Evolutionary conservation across 2,797 vertebrate species (phyloP).

Genomic region (Rhinoraja longicauda): DNA sequence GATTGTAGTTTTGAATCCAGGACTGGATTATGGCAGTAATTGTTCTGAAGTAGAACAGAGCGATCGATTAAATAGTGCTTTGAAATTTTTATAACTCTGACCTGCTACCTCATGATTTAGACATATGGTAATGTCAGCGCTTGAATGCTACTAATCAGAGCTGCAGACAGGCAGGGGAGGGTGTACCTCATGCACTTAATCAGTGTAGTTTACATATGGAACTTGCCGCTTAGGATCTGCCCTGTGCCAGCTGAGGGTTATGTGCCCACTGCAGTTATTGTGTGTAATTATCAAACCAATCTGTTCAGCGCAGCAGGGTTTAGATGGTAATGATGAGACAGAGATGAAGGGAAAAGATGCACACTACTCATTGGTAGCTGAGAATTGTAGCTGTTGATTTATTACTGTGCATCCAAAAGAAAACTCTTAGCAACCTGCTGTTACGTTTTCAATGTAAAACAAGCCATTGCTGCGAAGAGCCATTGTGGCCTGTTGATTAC

Average conservation of each 20-base stretch:
- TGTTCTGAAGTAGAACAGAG: not conserved
- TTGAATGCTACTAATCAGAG: slow-evolving; percentile 33
- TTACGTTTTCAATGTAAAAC: slow-evolving; percentile 35
- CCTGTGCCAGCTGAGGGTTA: slow-evolving; percentile 86
- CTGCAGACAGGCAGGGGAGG: slow-evolving; percentile 53
- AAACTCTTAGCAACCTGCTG: slow-evolving; percentile 36
- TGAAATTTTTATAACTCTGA: slow-evolving; percentile 34
- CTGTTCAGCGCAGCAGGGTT: slow-evolving; percentile 93
- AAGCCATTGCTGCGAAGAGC: slow-evolving; percentile 27
- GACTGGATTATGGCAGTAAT: not conserved
- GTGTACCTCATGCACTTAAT: slow-evolving; percentile 67
- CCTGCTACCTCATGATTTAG: slow-evolving; percentile 27
- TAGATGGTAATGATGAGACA: slow-evolving; percentile 85
- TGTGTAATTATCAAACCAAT: slow-evolving; percentile 98
- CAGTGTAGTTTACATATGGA: slow-evolving; percentile 85
- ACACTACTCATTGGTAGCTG: slow-evolving; percentile 49
- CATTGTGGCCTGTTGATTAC: slow-evolving; percentile 38
- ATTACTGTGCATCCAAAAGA: slow-evolving; percentile 28
- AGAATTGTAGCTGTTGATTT: slow-evolving; percentile 38
- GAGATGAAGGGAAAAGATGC: slow-evolving; percentile 74
- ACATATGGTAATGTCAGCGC: slow-evolving; percentile 29
- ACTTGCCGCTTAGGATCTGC: slow-evolving; percentile 79
- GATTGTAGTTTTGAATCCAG: slow-evolving; percentile 6
- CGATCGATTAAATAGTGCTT: slow-evolving; percentile 14
- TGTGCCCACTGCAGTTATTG: slow-evolving; percentile 85